Evolutionary conservation across 2,888 invertebrate genomes (phyloP), one percentile per base, ranked within the genome.

Genomic region (Meandrusa payeni): DNA sequence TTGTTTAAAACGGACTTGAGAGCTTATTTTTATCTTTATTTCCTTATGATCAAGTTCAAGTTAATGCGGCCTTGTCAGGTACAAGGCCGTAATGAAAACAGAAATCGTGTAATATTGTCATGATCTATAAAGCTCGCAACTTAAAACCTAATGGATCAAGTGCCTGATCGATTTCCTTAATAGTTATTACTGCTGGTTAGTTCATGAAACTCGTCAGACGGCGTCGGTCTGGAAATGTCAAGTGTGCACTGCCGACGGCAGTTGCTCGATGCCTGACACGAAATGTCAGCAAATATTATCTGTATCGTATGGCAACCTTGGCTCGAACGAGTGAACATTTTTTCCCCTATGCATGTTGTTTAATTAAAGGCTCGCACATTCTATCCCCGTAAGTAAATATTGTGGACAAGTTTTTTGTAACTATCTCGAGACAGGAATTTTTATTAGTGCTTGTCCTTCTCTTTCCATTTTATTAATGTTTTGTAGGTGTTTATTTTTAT

Each of bases 201-300:
- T 38, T 32, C 22, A 11, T 12, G 13, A 43, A 43, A 44, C 43
- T 32, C 2, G 43, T 44, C 38, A 15, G 27, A 27, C 33, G 7
- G 32, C 38, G 43, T 38, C 20, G n/a, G 17, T 20, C 1, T 22
- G 6, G 23, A 44, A 43, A 44, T 44, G 43, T 44, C 43, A 44
- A 36, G 37, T 27, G 32, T 3, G 20, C 26, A 24, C 31, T 10
- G 31, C 9, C 3, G 10, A 15, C 22, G 10, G 26, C 17, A 20
- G 42, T n/a, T 29, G 2, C 32, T 38, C 32, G 27, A 27, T 32
- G 45, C 36, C 33, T 48, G 46, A 52, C 46, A 51, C 51, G 49
- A 59, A 60, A 60, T 59, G 59, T 57, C 59, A 60, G 47, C 33
- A 41, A 48, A 41, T 48, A 50, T 5, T 32, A 54, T 52, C 51